Evolutionary conservation across 2,113 vertebrate species (phyloP).

Genomic region (Tragelaphus strepsiceros): DNA sequence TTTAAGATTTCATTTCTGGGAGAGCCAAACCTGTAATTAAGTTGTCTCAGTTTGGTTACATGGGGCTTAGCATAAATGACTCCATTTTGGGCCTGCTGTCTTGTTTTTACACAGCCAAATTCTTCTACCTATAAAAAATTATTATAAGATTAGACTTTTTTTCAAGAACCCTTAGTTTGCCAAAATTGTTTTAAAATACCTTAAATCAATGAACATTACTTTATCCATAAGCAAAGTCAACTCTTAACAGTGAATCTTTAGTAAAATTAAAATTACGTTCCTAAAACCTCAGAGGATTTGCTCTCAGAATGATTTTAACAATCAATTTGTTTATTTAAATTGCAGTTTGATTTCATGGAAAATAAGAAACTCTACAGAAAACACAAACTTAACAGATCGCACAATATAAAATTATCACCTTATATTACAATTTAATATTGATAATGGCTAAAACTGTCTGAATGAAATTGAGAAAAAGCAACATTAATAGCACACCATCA

Average conservation of each 20-base stretch:
- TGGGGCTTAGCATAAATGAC: background rate
- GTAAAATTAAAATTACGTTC: background rate
- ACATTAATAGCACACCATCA: background rate
- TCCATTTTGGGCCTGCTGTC: background rate
- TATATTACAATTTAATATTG: background rate
- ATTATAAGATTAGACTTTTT: background rate
- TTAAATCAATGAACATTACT: background rate
- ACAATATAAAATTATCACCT: conserved; percentile 8
- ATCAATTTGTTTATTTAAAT: conserved; percentile 31
- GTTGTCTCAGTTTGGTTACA: background rate
- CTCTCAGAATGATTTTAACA: background rate
- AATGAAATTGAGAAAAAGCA: background rate
- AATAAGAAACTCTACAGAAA: background rate
- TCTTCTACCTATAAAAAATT: background rate
- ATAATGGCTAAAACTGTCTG: background rate
- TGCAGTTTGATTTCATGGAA: background rate
- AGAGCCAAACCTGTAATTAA: background rate
- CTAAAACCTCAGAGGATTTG: background rate
- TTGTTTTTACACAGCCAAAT: background rate
- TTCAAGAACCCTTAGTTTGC: background rate
- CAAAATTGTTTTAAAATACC: background rate
- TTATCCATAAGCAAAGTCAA: conserved; percentile 19
- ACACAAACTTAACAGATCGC: background rate
- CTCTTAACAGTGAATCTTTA: background rate
- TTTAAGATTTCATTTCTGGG: background rate